Conservation (phyloP, 1,140 invertebrate genomes). For the Pogonomyrmex barbatus region DNA sequence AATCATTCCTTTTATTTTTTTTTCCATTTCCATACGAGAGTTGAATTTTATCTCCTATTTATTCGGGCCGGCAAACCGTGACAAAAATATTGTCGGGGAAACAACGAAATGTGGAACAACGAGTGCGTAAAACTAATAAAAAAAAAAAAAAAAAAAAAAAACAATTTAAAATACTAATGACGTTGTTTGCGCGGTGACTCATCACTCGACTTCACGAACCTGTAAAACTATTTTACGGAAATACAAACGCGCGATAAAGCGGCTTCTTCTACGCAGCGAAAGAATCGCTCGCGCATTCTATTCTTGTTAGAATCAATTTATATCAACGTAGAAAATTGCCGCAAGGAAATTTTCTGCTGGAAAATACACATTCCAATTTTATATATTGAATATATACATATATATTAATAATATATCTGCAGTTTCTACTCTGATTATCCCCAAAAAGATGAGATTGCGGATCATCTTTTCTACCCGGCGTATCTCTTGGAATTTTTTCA, state of each 20-base stretch:
- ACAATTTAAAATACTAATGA: background rate
- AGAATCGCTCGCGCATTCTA: background rate
- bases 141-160: conserved; percentile 2
- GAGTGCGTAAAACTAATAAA: background rate
- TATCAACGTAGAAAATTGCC: background rate
- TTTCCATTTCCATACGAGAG: background rate
- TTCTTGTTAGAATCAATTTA: background rate
- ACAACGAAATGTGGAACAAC: background rate
- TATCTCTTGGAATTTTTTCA: conserved; percentile 17
- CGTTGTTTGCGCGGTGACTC: conserved; percentile 16
- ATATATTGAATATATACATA: background rate
- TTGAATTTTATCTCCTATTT: background rate
- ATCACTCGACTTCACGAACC: background rate
- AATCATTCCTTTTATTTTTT: background rate
- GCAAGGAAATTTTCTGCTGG: background rate
- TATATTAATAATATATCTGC: conserved; percentile 6
- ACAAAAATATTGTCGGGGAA: background rate
- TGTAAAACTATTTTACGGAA: conserved; percentile 12
- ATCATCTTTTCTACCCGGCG: background rate
- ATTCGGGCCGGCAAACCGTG: background rate
- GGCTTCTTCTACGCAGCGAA: conserved; percentile 11
- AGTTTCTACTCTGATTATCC: background rate
- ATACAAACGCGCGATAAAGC: conserved; percentile 19
- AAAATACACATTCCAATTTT: background rate
- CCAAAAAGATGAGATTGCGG: background rate